Conservation (phyloP, 2,888 invertebrate species). For the Erebia aethiops region DNA sequence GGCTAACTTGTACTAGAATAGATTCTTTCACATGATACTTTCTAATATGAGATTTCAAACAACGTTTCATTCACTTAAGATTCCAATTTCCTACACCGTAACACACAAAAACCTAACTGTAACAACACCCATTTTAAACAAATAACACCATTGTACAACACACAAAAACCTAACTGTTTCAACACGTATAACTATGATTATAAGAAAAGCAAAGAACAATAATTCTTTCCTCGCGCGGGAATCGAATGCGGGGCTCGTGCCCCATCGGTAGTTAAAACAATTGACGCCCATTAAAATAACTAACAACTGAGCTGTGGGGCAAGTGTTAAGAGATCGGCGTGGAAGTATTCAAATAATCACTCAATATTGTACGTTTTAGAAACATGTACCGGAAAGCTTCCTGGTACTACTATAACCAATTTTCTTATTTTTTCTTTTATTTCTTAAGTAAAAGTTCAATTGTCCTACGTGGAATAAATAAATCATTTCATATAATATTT, state of each 20-base stretch:
- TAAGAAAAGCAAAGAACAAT: conserved; percentile 31
- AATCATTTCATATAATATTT: too few relatives aligned
- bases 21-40: too few relatives aligned
- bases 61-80: too few relatives aligned
- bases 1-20: too few relatives aligned
- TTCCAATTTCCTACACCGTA: background rate
- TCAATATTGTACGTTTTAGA: too few relatives aligned
- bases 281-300: conserved; percentile 64
- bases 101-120: background rate
- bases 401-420: too few relatives aligned
- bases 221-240: conserved; percentile 55
- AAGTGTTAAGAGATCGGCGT: conserved; percentile 11
- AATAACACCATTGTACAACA: background rate
- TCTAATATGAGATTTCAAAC: too few relatives aligned
- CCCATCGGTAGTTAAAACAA: conserved; percentile 57
- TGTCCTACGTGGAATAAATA: too few relatives aligned
- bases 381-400: too few relatives aligned
- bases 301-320: conserved; percentile 33
- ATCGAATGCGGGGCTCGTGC: conserved; percentile 52
- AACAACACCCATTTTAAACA: background rate
- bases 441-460: too few relatives aligned
- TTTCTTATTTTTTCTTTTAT: too few relatives aligned
- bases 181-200: conserved; percentile 26
- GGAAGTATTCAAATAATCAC: too few relatives aligned
- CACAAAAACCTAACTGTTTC: conserved; percentile 15